Base-by-base conservation (phyloP, 2,888 invertebrate species). In the Nomada ferruginata region DNA sequence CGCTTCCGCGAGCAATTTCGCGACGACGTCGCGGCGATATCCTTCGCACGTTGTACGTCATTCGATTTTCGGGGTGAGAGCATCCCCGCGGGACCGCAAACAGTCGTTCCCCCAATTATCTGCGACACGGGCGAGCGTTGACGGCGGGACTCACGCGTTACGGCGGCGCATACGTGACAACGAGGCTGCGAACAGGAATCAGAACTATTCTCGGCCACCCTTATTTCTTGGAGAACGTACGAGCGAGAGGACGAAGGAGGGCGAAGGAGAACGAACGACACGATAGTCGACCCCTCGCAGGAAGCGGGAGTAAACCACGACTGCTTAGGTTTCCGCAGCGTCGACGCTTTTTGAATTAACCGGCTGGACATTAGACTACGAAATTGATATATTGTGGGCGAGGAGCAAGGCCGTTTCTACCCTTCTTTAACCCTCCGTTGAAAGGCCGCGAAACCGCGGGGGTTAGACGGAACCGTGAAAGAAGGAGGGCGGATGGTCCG, bases 271-370 rank as follows among this genome's bases (percentile, higher is more conserved):
- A 57, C 42, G 44, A 15, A 13, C 47, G 13, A 47, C 44, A 47
- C 47, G 13, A 75, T 18, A 23, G 69, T 70, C 47, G 76, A 78
- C 88, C 88, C 85, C 85, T 18, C 11, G 57, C 83, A 83, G 88
- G 83, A 87, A 88, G 69, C 84, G 82, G 74, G 82, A 82, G 71
- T 64, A 29, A 70, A 71, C 83, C 84, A 68, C 84, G 85, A 90
- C 89, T 89, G 90, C 90, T 90, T 87, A 89, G 90, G 90, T 92
- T 92, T 93, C 92, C 91, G 92, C 92, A 91, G 83, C 91, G 93
- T 93, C 92, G 91, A 93, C 93, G 93, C 92, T 93, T 93, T 93
- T 93, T 90, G 93, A 91, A 93, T 93, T 92, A 93, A 93, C 92
- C 91, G 92, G 90, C 85, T 90, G 91, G 92, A 93, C 93, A 93